Conservation (phyloP, 2,888 invertebrate genomes). For the Leistus spinibarbis region DNA sequence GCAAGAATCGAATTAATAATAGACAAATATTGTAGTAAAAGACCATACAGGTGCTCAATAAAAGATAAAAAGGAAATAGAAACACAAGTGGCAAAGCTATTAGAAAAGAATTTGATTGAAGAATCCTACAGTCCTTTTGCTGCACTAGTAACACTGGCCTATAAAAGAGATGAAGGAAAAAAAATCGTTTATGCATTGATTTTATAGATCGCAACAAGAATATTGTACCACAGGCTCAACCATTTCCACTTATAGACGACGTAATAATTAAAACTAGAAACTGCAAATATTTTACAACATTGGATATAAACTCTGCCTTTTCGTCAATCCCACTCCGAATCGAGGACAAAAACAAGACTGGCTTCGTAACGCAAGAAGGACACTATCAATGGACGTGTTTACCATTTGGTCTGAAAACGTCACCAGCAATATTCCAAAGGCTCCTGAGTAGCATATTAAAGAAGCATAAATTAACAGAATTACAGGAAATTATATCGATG, state of each 20-base stretch:
- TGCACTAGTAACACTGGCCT: constrained; percentile 13
- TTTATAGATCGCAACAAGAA: constrained; percentile 41
- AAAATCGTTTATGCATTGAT: not conserved
- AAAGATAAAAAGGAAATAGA: constrained; percentile 39
- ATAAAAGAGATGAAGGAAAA: not conserved
- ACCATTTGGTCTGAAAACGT: constrained; percentile 42
- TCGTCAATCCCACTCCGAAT: constrained; percentile 50
- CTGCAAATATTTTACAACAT: constrained; percentile 48
- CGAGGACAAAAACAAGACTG: constrained; percentile 46
- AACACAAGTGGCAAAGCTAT: constrained; percentile 7
- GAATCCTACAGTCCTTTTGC: constrained; percentile 17
- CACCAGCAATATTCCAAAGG: constrained; percentile 45
- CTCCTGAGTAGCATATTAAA: constrained; percentile 42
- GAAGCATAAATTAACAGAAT: constrained; percentile 41
- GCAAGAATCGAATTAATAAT: constrained; percentile 40
- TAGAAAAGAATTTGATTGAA: constrained; percentile 18
- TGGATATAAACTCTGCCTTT: constrained; percentile 52
- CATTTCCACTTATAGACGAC: constrained; percentile 49
- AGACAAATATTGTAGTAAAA: constrained; percentile 41
- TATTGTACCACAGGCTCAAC: constrained; percentile 48
- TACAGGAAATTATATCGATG: constrained; percentile 45
- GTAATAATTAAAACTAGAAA: constrained; percentile 47
- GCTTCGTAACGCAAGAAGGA: constrained; percentile 43
- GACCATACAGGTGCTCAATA: too few species aligned
- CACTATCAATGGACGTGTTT: constrained; percentile 42